Evolutionary conservation across 2,888 invertebrate genomes (phyloP).

Genomic region (Folsomia manolachei): DNA sequence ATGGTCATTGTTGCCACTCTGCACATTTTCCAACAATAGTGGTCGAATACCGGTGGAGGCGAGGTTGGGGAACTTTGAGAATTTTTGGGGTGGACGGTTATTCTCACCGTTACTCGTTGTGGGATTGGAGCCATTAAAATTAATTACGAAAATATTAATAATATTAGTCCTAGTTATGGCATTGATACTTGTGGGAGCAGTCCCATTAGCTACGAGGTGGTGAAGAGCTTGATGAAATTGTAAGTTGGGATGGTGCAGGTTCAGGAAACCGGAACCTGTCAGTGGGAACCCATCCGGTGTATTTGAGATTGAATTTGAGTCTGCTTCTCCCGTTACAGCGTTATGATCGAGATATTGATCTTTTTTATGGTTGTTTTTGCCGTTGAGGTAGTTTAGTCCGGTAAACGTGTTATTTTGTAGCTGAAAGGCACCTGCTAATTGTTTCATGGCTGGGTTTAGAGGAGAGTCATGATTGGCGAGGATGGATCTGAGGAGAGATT

Average conservation of each 20-base stretch:
- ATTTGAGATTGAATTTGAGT: background rate
- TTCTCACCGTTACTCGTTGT: background rate
- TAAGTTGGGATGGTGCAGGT: slow-evolving; percentile 48
- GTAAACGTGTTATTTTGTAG: background rate
- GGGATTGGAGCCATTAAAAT: slow-evolving; percentile 39
- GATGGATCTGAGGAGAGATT: slow-evolving; percentile 30
- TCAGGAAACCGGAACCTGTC: slow-evolving; percentile 44
- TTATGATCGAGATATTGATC: slow-evolving; percentile 4
- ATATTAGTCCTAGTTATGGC: slow-evolving; percentile 51
- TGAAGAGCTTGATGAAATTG: slow-evolving; percentile 51
- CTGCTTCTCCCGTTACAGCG: background rate
- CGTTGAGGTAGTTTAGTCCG: slow-evolving; percentile 1
- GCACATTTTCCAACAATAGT: slow-evolving; percentile 29
- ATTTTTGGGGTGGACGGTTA: background rate
- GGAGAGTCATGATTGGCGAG: slow-evolving; percentile 34
- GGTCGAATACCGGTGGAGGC: slow-evolving; percentile 22
- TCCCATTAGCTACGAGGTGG: slow-evolving; percentile 49
- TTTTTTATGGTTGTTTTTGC: slow-evolving; percentile 1
- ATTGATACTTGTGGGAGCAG: slow-evolving; percentile 47
- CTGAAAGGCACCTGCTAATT: slow-evolving; percentile 46
- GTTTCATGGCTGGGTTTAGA: slow-evolving; percentile 42
- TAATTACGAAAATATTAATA: slow-evolving; percentile 50
- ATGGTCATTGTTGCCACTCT: slow-evolving; percentile 3
- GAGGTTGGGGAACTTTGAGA: background rate
- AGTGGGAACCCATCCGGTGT: slow-evolving; percentile 49